Conservation (phyloP, 2,113 vertebrate genomes). For the Nansenia antarctica region DNA sequence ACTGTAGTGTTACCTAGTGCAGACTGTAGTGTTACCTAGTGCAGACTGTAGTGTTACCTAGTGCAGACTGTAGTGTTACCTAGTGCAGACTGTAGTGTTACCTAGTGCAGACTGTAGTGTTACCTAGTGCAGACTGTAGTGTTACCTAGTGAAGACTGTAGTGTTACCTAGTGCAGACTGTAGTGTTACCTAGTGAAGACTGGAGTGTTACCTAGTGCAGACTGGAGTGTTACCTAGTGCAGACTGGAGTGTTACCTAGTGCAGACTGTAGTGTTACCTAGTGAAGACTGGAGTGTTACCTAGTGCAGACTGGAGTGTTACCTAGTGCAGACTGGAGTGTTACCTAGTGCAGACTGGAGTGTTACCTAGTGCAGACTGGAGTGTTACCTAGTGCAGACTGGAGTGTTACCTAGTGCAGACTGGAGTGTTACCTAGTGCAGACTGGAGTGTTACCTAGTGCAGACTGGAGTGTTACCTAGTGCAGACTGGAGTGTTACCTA, state of each 20-base stretch:
- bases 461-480: slow-evolving; percentile 7
- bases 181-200: slow-evolving; percentile 3
- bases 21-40: slow-evolving; percentile 7
- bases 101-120: slow-evolving; percentile 5
- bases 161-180: slow-evolving; percentile 5
- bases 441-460: slow-evolving; percentile 5
- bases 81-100: slow-evolving; percentile 5
- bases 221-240: slow-evolving; percentile 5
- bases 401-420: slow-evolving; percentile 5
- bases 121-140: slow-evolving; percentile 2
- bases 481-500: slow-evolving; percentile 6
- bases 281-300: slow-evolving; percentile 3
- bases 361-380: slow-evolving; percentile 1
- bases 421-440: slow-evolving; percentile 5
- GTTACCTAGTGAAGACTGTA: neutral
- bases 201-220: slow-evolving; percentile 5
- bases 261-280: slow-evolving; percentile 6
- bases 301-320: slow-evolving; percentile 5
- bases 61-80: slow-evolving; percentile 5
- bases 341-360: slow-evolving; percentile 2
- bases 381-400: slow-evolving; percentile 5
- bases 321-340: slow-evolving; percentile 5
- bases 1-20: slow-evolving; percentile 5
- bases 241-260: slow-evolving; percentile 7
- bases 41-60: slow-evolving; percentile 6